These are phyloP conservation scores for Lagodon rhomboides DNA, from an alignment of 2,797 vertebrate species.

Conservation along the genomic window DNA sequence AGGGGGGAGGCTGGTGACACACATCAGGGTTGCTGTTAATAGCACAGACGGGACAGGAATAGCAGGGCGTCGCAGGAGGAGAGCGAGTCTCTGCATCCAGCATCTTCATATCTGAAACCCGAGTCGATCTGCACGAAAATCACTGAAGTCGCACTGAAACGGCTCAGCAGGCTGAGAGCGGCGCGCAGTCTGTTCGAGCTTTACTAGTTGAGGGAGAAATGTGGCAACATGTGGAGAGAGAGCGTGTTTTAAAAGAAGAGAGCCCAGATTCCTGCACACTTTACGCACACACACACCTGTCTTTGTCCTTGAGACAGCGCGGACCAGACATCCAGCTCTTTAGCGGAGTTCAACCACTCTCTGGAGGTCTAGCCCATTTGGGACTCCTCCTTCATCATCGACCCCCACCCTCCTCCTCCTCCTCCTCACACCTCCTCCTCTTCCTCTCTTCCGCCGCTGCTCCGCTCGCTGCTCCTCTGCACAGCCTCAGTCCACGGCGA, in stretches of 20 bases:
- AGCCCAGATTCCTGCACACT: background rate
- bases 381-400: constrained; percentile 69
- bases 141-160: background rate
- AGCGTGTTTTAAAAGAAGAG: background rate
- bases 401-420: constrained; percentile 22
- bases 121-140: constrained; percentile 1
- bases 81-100: constrained; percentile 47
- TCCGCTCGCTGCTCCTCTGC: constrained; percentile 65
- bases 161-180: background rate
- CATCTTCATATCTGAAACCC: constrained; percentile 46
- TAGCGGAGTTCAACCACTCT: constrained; percentile 52
- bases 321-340: constrained; percentile 49
- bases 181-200: background rate
- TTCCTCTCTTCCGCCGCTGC: constrained; percentile 36
- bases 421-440: constrained; percentile 24
- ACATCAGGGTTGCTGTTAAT: constrained; percentile 82
- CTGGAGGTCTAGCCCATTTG: constrained; percentile 62
- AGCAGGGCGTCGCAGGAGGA: constrained; percentile 75
- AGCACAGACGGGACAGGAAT: constrained; percentile 80
- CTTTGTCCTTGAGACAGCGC: constrained; percentile 60
- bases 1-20: constrained; percentile 83
- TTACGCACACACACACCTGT: constrained; percentile 22
- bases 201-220: background rate
- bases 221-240: background rate
- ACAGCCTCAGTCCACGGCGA: constrained; percentile 82